These are phyloP conservation scores for Glyphotaelius pellucidus DNA, from an alignment of 2,888 invertebrate species.

Conservation along the genomic window DNA sequence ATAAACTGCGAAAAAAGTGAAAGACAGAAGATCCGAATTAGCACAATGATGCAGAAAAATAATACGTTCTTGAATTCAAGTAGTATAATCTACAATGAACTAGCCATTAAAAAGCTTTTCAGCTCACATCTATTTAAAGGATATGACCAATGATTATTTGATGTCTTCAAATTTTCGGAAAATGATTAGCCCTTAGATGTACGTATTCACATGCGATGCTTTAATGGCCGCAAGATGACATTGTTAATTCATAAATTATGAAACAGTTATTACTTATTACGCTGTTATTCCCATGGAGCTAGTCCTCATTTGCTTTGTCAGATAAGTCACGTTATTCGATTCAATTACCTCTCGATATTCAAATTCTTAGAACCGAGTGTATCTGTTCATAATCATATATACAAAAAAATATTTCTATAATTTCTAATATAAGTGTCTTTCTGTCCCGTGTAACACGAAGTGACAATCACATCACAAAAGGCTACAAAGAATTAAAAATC, in stretches of 20 bases:
- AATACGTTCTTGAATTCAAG: too few relatives aligned
- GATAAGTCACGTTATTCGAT: neutral
- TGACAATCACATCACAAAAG: too few relatives aligned
- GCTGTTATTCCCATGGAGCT: neutral
- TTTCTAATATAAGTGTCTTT: neutral
- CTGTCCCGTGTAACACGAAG: too few relatives aligned
- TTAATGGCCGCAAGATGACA: neutral
- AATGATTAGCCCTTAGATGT: neutral
- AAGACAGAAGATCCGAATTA: too few relatives aligned
- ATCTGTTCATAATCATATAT: neutral
- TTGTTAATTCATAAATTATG: neutral
- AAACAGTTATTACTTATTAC: too few relatives aligned
- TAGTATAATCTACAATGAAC: too few relatives aligned
- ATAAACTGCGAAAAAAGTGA: too few relatives aligned
- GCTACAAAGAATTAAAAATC: too few relatives aligned
- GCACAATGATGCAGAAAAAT: too few relatives aligned
- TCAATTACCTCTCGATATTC: neutral
- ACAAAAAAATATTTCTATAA: too few relatives aligned
- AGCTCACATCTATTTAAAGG: neutral
- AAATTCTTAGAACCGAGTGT: neutral
- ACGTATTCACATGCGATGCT: neutral
- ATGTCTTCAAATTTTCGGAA: neutral
- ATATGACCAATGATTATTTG: neutral
- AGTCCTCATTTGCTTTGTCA: neutral
- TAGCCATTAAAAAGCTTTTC: too few relatives aligned